Conservation (phyloP, 2,797 vertebrate genomes). For the Chaunax sp. region DNA sequence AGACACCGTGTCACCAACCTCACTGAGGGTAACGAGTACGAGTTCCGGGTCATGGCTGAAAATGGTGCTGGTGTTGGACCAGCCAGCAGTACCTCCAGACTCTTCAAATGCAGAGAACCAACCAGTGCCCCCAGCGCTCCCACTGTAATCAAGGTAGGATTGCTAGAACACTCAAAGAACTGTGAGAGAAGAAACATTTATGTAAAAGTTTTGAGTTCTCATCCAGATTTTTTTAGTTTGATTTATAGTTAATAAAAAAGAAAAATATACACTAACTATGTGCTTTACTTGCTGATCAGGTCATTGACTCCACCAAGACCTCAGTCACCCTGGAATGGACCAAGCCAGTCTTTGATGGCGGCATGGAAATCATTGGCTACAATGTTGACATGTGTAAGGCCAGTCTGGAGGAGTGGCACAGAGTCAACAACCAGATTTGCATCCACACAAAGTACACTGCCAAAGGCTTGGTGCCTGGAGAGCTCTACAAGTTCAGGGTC, state of each 20-base stretch:
- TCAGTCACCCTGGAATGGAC: conserved; percentile 96
- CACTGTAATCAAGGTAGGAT: conserved; percentile 90
- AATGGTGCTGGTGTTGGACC: conserved; percentile 94
- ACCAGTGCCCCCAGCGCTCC: conserved; percentile 93
- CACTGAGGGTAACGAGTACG: conserved; percentile 96
- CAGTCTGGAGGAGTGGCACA: conserved; percentile 96
- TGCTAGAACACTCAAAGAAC: neutral
- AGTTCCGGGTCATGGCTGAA: conserved; percentile 99
- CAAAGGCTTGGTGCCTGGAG: conserved; percentile 90
- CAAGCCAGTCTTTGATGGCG: conserved; percentile 96
- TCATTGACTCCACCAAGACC: conserved; percentile 92
- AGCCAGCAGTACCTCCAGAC: conserved; percentile 91
- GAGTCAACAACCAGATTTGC: conserved; percentile 92
- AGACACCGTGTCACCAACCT: conserved; percentile 93
- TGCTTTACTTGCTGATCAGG: conserved; percentile 44
- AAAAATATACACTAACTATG: neutral
- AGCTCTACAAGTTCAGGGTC: conserved; percentile 97
- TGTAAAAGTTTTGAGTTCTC: neutral
- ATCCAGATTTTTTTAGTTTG: neutral
- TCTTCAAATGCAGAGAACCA: conserved; percentile 97
- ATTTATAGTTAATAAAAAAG: neutral
- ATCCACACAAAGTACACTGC: conserved; percentile 92
- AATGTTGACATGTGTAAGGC: conserved; percentile 99
- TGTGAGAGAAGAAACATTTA: neutral
- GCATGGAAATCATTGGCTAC: conserved; percentile 97